Percentiles rank a stretch among this genome's conserved stretches.
These are phyloP conservation scores for Drosophila lacertosa DNA, from an alignment of 1,140 invertebrate genomes.

Conservation along the genomic window DNA sequence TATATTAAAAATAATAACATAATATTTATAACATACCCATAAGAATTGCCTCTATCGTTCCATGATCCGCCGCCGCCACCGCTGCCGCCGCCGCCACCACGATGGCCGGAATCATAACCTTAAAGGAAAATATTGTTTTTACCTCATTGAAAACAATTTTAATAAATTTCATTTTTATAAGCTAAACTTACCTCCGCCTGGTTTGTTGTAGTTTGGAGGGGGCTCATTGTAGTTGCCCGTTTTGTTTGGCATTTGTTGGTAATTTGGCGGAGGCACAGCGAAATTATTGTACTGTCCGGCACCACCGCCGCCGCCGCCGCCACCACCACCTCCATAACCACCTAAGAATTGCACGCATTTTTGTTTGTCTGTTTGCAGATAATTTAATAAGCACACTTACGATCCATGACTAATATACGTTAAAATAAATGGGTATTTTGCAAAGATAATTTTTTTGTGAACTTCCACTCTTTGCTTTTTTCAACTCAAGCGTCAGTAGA, in stretches of 20 bases:
- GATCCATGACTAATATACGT: conserved; percentile 54
- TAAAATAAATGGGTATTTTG: conserved; percentile 10
- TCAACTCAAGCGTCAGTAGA: conserved; percentile 44
- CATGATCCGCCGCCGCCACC: conserved; percentile 78
- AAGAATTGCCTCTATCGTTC: conserved; percentile 83
- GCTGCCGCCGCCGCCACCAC: conserved; percentile 79
- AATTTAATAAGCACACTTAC: conserved; percentile 46
- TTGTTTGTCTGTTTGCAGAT: neutral
- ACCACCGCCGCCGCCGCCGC: conserved; percentile 66
- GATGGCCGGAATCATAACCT: conserved; percentile 84
- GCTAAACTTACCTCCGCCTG: conserved; percentile 64
- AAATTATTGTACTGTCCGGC: conserved; percentile 81
- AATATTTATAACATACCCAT: conserved; percentile 85
- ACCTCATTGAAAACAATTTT: conserved; percentile 11
- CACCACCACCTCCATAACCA: conserved; percentile 72
- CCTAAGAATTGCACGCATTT: conserved; percentile 36
- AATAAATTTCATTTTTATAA: neutral
- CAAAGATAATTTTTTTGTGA: conserved; percentile 5
- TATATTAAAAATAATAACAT: conserved; percentile 38
- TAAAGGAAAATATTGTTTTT: conserved; percentile 48
- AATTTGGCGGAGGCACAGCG: conserved; percentile 80
- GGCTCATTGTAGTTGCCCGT: conserved; percentile 76
- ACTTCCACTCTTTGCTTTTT: conserved; percentile 15
- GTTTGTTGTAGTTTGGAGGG: conserved; percentile 79
- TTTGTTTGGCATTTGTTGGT: conserved; percentile 78